Percentiles rank a stretch among this genome's conserved stretches.
Evolutionary conservation across 2,113 vertebrate species (phyloP).

Genomic region (Spea multiplicata): DNA sequence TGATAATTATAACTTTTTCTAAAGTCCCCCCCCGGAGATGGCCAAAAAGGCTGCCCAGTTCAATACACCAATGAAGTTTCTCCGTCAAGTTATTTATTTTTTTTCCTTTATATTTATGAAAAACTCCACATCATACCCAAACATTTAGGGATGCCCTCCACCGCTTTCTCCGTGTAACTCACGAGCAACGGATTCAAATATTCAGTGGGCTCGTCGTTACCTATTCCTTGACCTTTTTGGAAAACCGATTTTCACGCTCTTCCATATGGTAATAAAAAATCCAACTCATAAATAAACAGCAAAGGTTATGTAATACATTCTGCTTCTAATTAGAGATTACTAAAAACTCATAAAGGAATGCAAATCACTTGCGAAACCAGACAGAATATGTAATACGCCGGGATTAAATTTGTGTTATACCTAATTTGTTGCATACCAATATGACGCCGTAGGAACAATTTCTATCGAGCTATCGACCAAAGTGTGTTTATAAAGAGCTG

Average conservation of each 20-base stretch:
- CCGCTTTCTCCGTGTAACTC: neutral
- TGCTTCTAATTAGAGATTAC: constrained; percentile 28
- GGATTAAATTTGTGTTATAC: constrained; percentile 23
- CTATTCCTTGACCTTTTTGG: neutral
- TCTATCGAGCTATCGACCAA: neutral
- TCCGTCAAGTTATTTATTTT: no score
- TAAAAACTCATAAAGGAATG: constrained; percentile 29
- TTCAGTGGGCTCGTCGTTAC: neutral
- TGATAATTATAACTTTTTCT: no score
- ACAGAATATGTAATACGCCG: constrained; percentile 11
- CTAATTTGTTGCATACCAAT: constrained; percentile 9
- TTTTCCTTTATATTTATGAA: no score
- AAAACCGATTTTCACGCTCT: neutral
- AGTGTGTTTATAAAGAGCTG: no score
- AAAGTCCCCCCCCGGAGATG: no score
- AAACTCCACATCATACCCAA: no score
- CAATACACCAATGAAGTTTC: no score
- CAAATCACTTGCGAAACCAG: constrained; percentile 12
- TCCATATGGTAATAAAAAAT: neutral
- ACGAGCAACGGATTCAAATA: neutral
- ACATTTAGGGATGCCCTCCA: no score
- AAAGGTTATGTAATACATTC: neutral
- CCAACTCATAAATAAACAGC: constrained; percentile 13
- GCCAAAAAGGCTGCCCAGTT: no score
- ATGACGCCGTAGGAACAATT: constrained; percentile 1